These are phyloP conservation scores for Cremastobaeus sp. DNA, from an alignment of 2,888 invertebrate species.

Conservation along the genomic window DNA sequence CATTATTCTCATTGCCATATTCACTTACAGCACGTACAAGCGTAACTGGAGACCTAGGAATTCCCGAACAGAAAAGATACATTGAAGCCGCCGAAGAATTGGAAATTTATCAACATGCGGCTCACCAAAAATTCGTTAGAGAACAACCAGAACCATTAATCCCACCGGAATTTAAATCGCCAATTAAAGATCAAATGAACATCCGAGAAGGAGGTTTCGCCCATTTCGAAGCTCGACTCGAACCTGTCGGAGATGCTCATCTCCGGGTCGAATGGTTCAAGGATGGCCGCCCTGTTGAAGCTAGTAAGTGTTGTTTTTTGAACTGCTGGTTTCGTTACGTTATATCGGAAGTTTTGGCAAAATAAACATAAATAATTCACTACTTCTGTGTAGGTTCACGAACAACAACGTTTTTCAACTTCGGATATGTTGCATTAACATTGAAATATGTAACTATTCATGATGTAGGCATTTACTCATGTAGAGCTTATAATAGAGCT, in stretches of 20 bases:
- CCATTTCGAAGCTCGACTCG: constrained; percentile 96
- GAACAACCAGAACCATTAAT: constrained; percentile 89
- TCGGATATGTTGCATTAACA: constrained; percentile 95
- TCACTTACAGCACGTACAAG: constrained; percentile 86
- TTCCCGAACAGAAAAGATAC: constrained; percentile 93
- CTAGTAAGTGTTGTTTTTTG: constrained; percentile 81
- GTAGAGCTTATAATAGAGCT: constrained; percentile 90
- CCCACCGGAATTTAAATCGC: constrained; percentile 92
- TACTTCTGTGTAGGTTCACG: constrained; percentile 81
- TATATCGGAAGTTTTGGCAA: too few relatives aligned
- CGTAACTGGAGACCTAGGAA: constrained; percentile 91
- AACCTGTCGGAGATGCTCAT: constrained; percentile 94
- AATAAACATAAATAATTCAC: neutral
- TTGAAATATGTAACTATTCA: constrained; percentile 93
- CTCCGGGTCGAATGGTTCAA: constrained; percentile 95
- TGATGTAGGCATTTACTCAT: constrained; percentile 94
- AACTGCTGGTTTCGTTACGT: neutral
- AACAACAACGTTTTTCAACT: constrained; percentile 95
- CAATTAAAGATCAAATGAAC: constrained; percentile 91
- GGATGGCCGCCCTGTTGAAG: constrained; percentile 93
- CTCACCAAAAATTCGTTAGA: constrained; percentile 88
- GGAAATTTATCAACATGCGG: constrained; percentile 91
- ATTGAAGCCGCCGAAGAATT: constrained; percentile 94
- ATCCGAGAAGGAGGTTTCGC: constrained; percentile 95
- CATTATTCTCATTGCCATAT: constrained; percentile 17